Evolutionary conservation across 1,140 invertebrate genomes (phyloP).

Genomic region (Glossosoma conforme): DNA sequence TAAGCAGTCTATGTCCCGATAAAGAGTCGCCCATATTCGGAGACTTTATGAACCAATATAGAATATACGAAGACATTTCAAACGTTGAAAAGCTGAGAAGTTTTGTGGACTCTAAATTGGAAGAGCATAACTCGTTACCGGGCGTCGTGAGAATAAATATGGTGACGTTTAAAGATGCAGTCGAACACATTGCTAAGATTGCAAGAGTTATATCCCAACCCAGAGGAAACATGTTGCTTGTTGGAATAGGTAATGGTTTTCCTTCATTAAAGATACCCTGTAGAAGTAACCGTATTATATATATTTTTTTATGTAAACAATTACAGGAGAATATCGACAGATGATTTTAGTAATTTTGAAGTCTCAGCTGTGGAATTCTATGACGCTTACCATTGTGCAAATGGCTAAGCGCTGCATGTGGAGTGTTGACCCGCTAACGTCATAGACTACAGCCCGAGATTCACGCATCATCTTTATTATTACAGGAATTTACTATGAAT

Average conservation of each 20-base stretch:
- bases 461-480: too few species aligned
- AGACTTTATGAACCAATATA: conserved; percentile 69
- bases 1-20: conserved; percentile 72
- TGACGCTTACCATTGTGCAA: too few species aligned
- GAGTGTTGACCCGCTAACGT: too few species aligned
- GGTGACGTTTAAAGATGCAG: conserved; percentile 77
- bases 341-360: too few species aligned
- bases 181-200: conserved; percentile 77
- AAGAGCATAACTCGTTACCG: conserved; percentile 73
- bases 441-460: too few species aligned
- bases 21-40: conserved; percentile 72
- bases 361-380: too few species aligned
- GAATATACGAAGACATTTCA: conserved; percentile 71
- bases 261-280: too few species aligned
- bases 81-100: conserved; percentile 58
- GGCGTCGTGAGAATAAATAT: conserved; percentile 72
- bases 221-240: conserved; percentile 74
- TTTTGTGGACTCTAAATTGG: conserved; percentile 63
- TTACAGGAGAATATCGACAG: too few species aligned
- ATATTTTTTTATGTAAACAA: too few species aligned
- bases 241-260: conserved; percentile 64
- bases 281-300: too few species aligned
- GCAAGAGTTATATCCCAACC: conserved; percentile 78
- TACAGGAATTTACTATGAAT: too few species aligned
- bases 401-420: too few species aligned